Conservation (phyloP, 2,113 vertebrate genomes). For the Brachyhypopomus gauderio region DNA sequence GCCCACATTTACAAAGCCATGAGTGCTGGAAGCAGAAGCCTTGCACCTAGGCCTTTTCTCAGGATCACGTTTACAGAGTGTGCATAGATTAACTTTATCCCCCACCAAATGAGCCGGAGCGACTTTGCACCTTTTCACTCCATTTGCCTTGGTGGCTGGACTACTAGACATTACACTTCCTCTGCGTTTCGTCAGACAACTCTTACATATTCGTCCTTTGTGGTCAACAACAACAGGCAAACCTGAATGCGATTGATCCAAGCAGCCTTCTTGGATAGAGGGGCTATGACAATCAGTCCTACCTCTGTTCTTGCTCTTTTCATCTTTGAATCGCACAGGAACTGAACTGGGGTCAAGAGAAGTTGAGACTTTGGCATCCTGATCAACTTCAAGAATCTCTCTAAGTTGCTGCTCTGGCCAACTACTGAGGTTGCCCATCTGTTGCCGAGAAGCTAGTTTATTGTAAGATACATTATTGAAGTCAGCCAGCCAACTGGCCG, state of each 20-base stretch:
- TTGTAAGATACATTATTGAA: constrained; percentile 60
- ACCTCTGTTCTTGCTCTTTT: constrained; percentile 56
- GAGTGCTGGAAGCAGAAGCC: not conserved
- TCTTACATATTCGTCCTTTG: constrained; percentile 63
- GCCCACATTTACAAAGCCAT: not conserved
- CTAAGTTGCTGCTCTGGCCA: not conserved
- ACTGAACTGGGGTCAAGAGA: constrained; percentile 5
- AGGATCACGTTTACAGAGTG: constrained; percentile 57
- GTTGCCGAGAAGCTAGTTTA: constrained; percentile 60
- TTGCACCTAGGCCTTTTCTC: constrained; percentile 45
- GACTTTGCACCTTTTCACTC: constrained; percentile 49
- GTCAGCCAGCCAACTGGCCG: constrained; percentile 67
- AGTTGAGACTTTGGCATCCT: constrained; percentile 39
- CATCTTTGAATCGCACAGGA: constrained; percentile 41
- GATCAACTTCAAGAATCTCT: constrained; percentile 53
- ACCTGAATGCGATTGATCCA: constrained; percentile 30
- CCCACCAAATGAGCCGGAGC: constrained; percentile 55
- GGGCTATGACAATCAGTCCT: constrained; percentile 51
- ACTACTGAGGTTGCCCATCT: constrained; percentile 2
- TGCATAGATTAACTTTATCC: constrained; percentile 58
- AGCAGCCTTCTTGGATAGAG: constrained; percentile 62
- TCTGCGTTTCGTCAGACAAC: constrained; percentile 58
- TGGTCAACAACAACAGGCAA: not conserved
- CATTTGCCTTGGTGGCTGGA: constrained; percentile 32
- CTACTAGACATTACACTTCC: not conserved